Evolutionary conservation across 2,113 vertebrate species (phyloP).

Genomic region (Egretta garzetta): DNA sequence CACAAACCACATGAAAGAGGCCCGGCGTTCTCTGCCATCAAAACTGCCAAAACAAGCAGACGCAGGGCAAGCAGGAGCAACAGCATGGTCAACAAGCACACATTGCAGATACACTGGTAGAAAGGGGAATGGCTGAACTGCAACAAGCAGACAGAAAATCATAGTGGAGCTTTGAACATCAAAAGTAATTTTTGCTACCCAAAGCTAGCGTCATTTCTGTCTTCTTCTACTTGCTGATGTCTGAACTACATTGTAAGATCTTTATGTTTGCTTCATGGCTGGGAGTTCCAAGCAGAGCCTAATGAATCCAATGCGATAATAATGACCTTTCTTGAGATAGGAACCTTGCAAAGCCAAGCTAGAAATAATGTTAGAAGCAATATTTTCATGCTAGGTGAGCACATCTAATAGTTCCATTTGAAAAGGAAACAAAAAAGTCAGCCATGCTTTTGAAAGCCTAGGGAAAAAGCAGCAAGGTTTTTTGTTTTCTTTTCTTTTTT

Average conservation of each 20-base stretch:
- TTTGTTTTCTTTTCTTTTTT: neutral
- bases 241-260: neutral
- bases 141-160: neutral
- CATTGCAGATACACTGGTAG: neutral
- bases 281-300: neutral
- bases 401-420: neutral
- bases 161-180: neutral
- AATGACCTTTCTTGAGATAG: neutral
- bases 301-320: neutral
- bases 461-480: neutral
- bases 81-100: neutral
- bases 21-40: neutral
- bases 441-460: neutral
- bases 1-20: constrained; percentile 51
- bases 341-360: neutral
- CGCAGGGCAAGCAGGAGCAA: neutral
- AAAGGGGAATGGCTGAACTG: neutral
- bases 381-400: neutral
- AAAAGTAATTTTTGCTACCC: neutral
- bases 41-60: constrained; percentile 50
- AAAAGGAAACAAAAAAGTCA: neutral
- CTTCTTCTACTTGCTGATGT: neutral
- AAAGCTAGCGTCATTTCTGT: neutral
- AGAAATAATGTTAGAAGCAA: neutral
- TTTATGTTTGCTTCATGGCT: neutral